Base-by-base conservation (phyloP, 2,888 invertebrate species). In the Mactromeris polynyma region DNA sequence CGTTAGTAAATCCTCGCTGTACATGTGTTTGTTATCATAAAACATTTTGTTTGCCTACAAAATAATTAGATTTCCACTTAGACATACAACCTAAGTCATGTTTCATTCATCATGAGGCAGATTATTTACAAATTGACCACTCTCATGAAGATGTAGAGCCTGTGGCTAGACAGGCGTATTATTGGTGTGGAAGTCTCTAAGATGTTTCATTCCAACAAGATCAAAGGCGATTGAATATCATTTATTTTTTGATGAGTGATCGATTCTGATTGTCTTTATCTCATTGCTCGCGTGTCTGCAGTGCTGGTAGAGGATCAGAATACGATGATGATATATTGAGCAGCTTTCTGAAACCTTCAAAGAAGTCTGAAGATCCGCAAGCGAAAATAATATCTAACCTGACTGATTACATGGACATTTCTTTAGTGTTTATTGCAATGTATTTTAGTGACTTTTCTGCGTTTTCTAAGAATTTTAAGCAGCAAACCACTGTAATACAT, bases 11-110 rank as follows among this genome's bases (percentile, higher is more conserved):
- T 19, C 38, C 36, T 78, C 31, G 7, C 54, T 77, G 81, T 26
- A 77, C 86, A 87, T 82, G 58, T 87, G 86, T 81, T 82, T 87
- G 38, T 42, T 54, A 87, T 87, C 78, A 87, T 46, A 82, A 87
- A 58, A 36, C 82, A 79, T 86, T 64, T 86, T 87, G 78, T 87
- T 87, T 87, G 73, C 86, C 86, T 36, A 87, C 86, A 87, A 87
- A 87, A 87, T 83, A 87, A 87, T 87, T 81, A 87, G 86, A 58
- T 73, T 58, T 87, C 78, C 77, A 78, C 82, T 87, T 51, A 36
- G 51, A 38, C 73, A 36, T 87, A 46, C 51, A 36, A 26, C 7
- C 77, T 31, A 31, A 54, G 78, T 69, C 86, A 87, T 87, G 82
- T 81, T 87, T 87, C 85, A 79, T 79, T 82, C 82, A 87, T 87